Base-by-base conservation (phyloP, 1,140 invertebrate genomes). In the Trachelipus rathkii region DNA sequence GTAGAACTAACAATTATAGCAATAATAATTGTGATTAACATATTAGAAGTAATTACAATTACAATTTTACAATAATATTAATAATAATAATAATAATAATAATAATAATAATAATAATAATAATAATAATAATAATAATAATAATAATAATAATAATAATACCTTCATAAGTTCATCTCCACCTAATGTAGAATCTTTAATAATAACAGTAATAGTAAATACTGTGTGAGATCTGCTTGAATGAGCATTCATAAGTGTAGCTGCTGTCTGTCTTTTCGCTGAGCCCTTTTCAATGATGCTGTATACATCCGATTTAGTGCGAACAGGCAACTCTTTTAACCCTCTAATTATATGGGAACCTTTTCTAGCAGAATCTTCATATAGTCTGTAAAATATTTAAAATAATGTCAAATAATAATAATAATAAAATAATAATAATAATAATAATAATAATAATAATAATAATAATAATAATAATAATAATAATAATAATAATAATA, bases 161-260 rank as follows among this genome's bases (percentile, higher is more conserved):
- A 80, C 79, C 74, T 96, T 97, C 0, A 98, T 85, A 67, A 97
- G 86, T 83, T 97, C 95, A 84, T 97, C 95, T 2, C 94, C 95
- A 74, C 95, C 93, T 0, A 92, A 87, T 33, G 90, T 92, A 83
- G 91, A 94, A 84, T 98, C 95, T 83, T 95, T 95, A 79, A 95
- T 96, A 84, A 96, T 93, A 7, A 98, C 91, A 0, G 95, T 95
- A 69, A 99, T 92, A 0, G 95, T 95, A 86, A 99, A 98, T 3
- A 99, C 92, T 13, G 95, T 95, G 84, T 99, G 97, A 0, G 95
- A 97, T 71, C 95, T 92, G 83, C 94, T 96, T 84, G 95, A 97
- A 76, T 92, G 90, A 24, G 93, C 92, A 86, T 99, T 99, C 92
- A 99, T 94, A 10, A 95, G 85, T 0, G 97, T 99, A 2, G 93